Conservation (phyloP, 1,140 invertebrate genomes). For the Pinna nobilis region DNA sequence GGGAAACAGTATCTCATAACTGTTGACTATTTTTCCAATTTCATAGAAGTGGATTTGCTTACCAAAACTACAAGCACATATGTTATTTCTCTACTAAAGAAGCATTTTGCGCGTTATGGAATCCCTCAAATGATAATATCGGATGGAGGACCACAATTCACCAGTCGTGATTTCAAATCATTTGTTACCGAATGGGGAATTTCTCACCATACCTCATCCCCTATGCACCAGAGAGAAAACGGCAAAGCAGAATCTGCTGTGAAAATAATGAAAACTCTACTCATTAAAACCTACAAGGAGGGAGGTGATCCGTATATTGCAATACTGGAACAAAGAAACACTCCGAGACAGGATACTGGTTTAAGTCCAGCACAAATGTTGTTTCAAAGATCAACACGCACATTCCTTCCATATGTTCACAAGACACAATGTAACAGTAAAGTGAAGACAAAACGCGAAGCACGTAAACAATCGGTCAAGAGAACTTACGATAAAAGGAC, state of each 20-base stretch:
- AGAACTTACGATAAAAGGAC: conserved; percentile 32
- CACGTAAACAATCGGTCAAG: conserved; percentile 16
- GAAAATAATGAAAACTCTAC: conserved; percentile 48
- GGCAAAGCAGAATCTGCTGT: conserved; percentile 56
- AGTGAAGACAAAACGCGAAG: background rate
- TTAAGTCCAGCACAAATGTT: conserved; percentile 47
- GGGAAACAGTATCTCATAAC: conserved; percentile 49
- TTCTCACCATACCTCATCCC: conserved; percentile 35
- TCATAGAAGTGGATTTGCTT: conserved; percentile 72
- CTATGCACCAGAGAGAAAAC: conserved; percentile 41
- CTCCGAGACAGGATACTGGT: conserved; percentile 41
- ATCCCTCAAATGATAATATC: conserved; percentile 13
- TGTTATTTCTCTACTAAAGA: conserved; percentile 42
- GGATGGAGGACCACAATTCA: conserved; percentile 28
- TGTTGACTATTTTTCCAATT: conserved; percentile 52
- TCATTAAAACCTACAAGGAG: conserved; percentile 38
- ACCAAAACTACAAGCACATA: conserved; percentile 12
- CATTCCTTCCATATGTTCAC: background rate
- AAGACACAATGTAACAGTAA: background rate
- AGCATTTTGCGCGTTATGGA: conserved; percentile 44
- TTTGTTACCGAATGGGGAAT: conserved; percentile 43
- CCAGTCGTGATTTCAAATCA: conserved; percentile 4
- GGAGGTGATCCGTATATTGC: conserved; percentile 34
- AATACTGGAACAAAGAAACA: conserved; percentile 47
- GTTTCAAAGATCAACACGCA: conserved; percentile 29